phyloP scores from a whole-genome alignment of 2,113 vertebrate species.

The Proterorhinus semilunaris region DNA sequence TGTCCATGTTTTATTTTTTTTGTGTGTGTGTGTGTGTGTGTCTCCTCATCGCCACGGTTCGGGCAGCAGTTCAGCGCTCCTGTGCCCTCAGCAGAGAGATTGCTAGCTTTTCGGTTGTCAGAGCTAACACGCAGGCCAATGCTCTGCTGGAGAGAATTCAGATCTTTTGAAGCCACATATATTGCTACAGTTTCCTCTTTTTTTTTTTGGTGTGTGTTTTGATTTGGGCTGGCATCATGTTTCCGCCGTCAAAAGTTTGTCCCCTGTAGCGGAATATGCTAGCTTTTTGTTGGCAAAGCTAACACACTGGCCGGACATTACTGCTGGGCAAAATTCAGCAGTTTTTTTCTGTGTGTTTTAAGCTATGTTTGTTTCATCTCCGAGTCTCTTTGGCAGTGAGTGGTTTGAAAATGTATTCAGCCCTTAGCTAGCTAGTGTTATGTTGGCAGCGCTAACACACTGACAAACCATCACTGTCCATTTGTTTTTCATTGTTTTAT shows the following conservation, averaged over 20 bases:
- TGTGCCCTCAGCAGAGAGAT: slow-evolving; percentile 10
- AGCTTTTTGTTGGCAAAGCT: neutral
- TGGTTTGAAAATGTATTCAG: neutral
- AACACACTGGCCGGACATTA: neutral
- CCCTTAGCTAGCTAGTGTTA: slow-evolving; percentile 8
- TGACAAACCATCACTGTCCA: neutral
- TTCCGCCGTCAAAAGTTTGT: neutral
- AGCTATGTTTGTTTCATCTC: no score
- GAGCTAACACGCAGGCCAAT: slow-evolving; percentile 6
- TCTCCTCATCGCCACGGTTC: slow-evolving; percentile 19
- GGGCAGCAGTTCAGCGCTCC: neutral
- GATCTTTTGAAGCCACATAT: neutral
- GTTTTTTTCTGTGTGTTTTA: neutral
- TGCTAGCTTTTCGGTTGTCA: neutral
- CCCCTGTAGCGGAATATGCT: neutral
- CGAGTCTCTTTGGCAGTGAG: no score
- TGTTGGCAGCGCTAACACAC: neutral
- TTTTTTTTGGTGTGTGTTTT: neutral
- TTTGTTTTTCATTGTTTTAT: no score
- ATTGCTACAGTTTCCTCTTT: neutral
- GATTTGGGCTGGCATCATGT: neutral
- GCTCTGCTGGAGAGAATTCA: neutral
- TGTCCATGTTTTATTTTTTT: slow-evolving; percentile 51
- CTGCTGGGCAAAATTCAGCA: neutral
- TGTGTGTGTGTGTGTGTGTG: slow-evolving; percentile 9